These are phyloP conservation scores for Decapterus maruadsi DNA, from an alignment of 2,797 vertebrate genomes.

Conservation along the genomic window DNA sequence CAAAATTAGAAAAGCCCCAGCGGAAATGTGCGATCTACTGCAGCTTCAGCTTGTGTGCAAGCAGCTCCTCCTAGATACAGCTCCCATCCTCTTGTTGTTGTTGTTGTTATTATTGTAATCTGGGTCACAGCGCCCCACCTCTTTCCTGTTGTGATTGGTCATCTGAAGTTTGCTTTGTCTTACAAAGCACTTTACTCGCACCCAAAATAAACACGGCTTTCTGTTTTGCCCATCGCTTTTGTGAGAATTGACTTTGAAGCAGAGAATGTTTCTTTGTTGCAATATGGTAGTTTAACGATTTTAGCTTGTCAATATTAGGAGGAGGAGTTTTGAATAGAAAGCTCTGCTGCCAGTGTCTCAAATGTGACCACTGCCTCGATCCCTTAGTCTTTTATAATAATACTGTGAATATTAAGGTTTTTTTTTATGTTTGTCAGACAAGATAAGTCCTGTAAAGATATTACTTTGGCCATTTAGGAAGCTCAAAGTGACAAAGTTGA, in stretches of 20 bases:
- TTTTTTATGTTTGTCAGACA: background rate
- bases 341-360: background rate
- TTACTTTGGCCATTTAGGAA: background rate
- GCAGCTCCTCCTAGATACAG: background rate
- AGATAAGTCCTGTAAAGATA: background rate
- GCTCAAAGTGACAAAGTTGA: too few species aligned
- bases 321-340: too few species aligned
- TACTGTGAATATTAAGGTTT: background rate
- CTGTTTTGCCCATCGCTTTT: background rate
- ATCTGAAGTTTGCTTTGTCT: conserved; percentile 11
- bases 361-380: background rate
- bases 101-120: background rate
- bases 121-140: background rate
- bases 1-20: background rate
- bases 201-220: conserved; percentile 1
- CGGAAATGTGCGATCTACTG: background rate
- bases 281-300: background rate
- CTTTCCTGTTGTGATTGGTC: background rate
- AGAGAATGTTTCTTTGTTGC: background rate
- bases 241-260: conserved; percentile 3
- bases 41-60: background rate
- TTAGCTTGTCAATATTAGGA: background rate
- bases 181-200: background rate
- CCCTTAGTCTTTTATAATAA: too few species aligned
- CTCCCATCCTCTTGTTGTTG: background rate